phyloP scores from a whole-genome alignment of 2,888 invertebrate genomes.

The Drosophila anomelani region DNA sequence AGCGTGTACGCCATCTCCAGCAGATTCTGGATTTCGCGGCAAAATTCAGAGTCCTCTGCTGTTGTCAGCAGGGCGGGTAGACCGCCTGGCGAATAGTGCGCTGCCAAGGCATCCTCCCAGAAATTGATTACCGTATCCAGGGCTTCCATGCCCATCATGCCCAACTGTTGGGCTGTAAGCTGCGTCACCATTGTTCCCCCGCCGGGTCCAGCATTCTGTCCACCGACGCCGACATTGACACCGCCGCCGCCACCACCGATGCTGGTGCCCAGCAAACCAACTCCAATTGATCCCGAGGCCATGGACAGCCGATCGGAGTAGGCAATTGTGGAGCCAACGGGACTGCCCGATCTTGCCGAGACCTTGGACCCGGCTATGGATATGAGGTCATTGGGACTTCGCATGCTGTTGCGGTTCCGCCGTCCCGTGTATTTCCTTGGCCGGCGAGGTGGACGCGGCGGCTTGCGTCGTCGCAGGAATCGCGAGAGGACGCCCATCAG shows the following conservation, averaged over 20 bases:
- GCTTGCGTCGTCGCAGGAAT: conserved; percentile 90
- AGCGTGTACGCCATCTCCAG: conserved; percentile 93
- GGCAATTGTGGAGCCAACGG: conserved; percentile 86
- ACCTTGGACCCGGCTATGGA: conserved; percentile 89
- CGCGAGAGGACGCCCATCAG: conserved; percentile 93
- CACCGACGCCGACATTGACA: neutral
- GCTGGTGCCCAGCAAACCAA: conserved; percentile 82
- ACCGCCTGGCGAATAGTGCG: conserved; percentile 87
- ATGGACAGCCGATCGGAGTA: conserved; percentile 89
- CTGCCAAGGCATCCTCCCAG: conserved; percentile 97
- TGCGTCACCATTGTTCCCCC: conserved; percentile 84
- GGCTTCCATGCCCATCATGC: conserved; percentile 97
- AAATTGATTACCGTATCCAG: conserved; percentile 95
- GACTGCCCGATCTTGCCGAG: conserved; percentile 87
- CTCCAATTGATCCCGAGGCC: conserved; percentile 88
- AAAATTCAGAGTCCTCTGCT: conserved; percentile 94
- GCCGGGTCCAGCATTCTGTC: conserved; percentile 15
- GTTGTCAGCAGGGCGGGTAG: conserved; percentile 89
- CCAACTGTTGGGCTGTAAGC: conserved; percentile 94
- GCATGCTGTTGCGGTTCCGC: conserved; percentile 86
- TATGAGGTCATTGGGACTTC: conserved; percentile 89
- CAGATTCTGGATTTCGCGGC: conserved; percentile 91
- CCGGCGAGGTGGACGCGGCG: conserved; percentile 87
- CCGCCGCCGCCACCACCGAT: neutral
- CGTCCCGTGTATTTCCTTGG: conserved; percentile 87